Percentiles rank a stretch among this genome's conserved stretches.
These are phyloP conservation scores for Lamellibrachia luymesi DNA, from an alignment of 1,140 invertebrate genomes.

Conservation along the genomic window DNA sequence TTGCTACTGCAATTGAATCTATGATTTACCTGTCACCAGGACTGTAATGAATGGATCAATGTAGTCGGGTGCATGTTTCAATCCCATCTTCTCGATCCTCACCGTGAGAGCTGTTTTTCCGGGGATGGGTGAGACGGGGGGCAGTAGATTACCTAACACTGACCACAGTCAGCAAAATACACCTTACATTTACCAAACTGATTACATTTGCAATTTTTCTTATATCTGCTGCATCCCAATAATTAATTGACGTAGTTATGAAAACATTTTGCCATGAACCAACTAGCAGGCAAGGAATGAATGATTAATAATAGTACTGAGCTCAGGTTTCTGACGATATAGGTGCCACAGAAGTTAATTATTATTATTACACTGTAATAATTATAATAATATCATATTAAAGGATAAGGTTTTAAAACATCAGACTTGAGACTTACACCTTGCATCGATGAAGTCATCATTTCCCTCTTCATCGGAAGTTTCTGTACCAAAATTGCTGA, in stretches of 20 bases:
- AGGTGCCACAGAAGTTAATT: not conserved
- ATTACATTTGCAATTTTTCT: not conserved
- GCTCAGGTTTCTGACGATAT: too few relatives aligned
- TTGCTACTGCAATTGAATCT: too few relatives aligned
- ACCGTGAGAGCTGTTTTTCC: conserved; percentile 42
- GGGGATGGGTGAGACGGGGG: conserved; percentile 35
- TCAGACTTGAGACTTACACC: not conserved
- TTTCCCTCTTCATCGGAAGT: not conserved
- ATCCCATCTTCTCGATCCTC: conserved; percentile 43
- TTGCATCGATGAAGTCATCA: not conserved
- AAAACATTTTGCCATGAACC: not conserved
- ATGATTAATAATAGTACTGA: too few relatives aligned
- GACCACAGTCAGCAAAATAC: not conserved
- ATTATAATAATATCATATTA: not conserved
- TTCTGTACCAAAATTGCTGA: not conserved
- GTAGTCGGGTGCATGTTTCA: conserved; percentile 47
- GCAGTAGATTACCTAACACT: conserved; percentile 45
- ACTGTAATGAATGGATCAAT: conserved; percentile 49
- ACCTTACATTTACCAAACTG: not conserved
- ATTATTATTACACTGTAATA: not conserved
- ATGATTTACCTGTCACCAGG: conserved; percentile 45
- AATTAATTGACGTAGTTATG: not conserved
- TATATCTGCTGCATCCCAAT: too few relatives aligned
- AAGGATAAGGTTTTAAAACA: not conserved
- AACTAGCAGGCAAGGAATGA: too few relatives aligned